Evolutionary conservation across 2,113 vertebrate species (phyloP), one percentile per base, ranked within the genome.

Genomic region (Apeltes quadracus): DNA sequence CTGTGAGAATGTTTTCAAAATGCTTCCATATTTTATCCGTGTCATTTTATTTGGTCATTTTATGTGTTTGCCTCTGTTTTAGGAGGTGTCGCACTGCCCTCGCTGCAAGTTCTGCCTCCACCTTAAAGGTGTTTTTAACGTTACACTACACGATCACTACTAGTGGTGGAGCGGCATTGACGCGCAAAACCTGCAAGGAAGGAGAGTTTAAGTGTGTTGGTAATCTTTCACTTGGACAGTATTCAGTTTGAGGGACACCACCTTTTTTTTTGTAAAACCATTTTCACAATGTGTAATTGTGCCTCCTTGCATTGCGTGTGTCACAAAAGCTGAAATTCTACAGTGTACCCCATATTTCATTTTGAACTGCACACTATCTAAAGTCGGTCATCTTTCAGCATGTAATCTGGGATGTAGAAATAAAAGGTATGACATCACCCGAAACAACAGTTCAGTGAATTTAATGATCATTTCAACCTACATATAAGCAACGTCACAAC

Each of bases 11-110:
- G 53, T 62, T 16, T 46, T 14, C 41, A 69, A 54, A 15, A 54
- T 29, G 50, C 50, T 53, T 53, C 50, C 51, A 46, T 68, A 66
- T 69, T 74, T 67, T n/a, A 16, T 58, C 18, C 39, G 63, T 77
- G 64, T 69, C 57, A 38, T 84, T 69, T 70, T 61, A 68, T 16
- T 71, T 22, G 38, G 39, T 69, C 44, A 29, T 65, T 81, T 67
- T 74, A 64, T 44, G 68, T 39, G 38, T 81, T 73, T 69, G 69
- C 83, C 81, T 90, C 91, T 90, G 91, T 93, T 93, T 89, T 90
- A 91, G 63, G 87, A 88, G 89, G 85, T 46, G 34, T 73, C 76
- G 53, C 22, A 53, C 55, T 68, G 27, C 23, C 65, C 79, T 79
- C 67, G 54, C 50, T 41, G 55, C 38, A 59, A 4, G 1, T 46